Conservation (phyloP, 2,888 invertebrate genomes). For the Busseola fusca region DNA sequence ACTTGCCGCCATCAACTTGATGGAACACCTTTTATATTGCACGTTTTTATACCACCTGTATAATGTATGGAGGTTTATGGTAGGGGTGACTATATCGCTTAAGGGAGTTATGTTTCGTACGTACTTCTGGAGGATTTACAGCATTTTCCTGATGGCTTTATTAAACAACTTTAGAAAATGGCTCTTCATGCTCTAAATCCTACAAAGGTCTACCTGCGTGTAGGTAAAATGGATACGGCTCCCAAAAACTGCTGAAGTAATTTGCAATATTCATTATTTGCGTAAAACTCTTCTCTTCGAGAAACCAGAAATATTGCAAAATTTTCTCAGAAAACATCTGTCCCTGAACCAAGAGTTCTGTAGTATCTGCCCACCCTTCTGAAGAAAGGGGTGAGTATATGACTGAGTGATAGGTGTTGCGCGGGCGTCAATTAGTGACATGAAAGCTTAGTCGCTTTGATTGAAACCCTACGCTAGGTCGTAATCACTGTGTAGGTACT, state of each 20-base stretch:
- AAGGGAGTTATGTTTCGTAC: constrained; percentile 11
- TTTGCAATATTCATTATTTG: neutral
- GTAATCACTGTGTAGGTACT: constrained; percentile 34
- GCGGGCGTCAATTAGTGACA: constrained; percentile 32
- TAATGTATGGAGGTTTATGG: constrained; percentile 19
- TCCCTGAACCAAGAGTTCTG: neutral
- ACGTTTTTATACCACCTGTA: constrained; percentile 31
- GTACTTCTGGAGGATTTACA: neutral
- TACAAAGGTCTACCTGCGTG: neutral
- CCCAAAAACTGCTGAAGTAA: neutral
- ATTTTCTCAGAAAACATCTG: neutral
- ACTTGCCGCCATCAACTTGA: constrained; percentile 49
- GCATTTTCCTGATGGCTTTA: neutral
- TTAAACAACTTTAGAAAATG: neutral
- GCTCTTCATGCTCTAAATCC: neutral
- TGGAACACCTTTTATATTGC: constrained; percentile 55
- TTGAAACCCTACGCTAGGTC: constrained; percentile 21
- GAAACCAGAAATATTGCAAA: neutral
- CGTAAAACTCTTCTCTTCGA: neutral
- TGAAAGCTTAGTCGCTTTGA: constrained; percentile 45
- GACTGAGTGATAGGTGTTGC: neutral
- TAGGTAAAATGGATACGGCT: neutral
- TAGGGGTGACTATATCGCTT: constrained; percentile 5
- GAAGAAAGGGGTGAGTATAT: neutral
- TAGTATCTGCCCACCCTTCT: neutral